These are phyloP conservation scores for Germaria angustata DNA, from an alignment of 2,888 invertebrate genomes.

Conservation along the genomic window DNA sequence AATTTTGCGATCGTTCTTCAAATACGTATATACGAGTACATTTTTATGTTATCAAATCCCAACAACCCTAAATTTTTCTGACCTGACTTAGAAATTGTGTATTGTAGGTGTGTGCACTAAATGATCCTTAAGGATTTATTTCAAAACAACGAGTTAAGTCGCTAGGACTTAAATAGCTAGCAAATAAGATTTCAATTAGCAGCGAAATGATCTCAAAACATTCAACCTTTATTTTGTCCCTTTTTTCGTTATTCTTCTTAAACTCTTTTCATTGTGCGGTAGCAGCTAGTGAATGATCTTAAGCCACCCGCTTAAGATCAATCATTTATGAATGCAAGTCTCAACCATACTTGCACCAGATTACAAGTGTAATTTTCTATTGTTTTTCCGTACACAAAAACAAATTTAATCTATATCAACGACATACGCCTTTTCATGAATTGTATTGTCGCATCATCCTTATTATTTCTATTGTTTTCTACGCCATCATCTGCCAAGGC, in stretches of 20 bases:
- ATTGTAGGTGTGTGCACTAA: conserved; percentile 36
- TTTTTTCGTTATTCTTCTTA: neutral
- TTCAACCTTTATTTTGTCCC: conserved; percentile 48
- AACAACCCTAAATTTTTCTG: too few species aligned
- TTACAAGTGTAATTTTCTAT: conserved; percentile 57
- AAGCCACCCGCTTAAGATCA: conserved; percentile 24
- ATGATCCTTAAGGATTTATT: conserved; percentile 19
- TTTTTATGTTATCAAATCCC: too few species aligned
- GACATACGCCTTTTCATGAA: conserved; percentile 47
- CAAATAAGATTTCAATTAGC: conserved; percentile 71
- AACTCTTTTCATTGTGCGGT: conserved; percentile 26
- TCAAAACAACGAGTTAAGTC: conserved; percentile 57
- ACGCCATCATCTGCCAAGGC: conserved; percentile 53
- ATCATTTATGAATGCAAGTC: neutral
- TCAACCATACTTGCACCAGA: conserved; percentile 36
- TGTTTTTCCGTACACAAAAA: conserved; percentile 20
- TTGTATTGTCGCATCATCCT: conserved; percentile 10
- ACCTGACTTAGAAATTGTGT: conserved; percentile 18
- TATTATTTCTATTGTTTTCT: conserved; percentile 15
- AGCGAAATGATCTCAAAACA: conserved; percentile 69
- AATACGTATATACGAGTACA: too few species aligned
- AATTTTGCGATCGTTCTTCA: too few species aligned
- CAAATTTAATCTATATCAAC: conserved; percentile 26
- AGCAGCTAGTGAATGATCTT: conserved; percentile 12
- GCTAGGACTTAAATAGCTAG: conserved; percentile 44